phyloP scores from a whole-genome alignment of 2,797 vertebrate species.

The Danio aesculapii region DNA sequence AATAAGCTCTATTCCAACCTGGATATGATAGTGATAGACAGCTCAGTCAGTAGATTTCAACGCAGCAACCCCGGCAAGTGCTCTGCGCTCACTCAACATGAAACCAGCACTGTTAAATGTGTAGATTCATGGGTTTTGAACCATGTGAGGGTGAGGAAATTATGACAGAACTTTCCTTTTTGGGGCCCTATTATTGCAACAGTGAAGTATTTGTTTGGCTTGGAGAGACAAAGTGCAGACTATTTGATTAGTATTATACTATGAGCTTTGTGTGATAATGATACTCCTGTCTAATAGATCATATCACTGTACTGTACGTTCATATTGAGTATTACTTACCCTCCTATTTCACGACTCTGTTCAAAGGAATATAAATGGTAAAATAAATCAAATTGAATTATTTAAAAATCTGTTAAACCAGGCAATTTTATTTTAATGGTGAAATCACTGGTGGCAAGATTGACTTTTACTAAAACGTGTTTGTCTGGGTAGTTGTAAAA shows the following conservation, averaged over 20 bases:
- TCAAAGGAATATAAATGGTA: neutral
- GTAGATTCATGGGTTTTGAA: neutral
- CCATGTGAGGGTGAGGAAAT: neutral
- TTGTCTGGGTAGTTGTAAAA: neutral
- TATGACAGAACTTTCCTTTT: conserved; percentile 9
- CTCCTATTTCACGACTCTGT: neutral
- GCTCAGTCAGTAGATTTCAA: neutral
- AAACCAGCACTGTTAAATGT: neutral
- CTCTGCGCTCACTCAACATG: neutral
- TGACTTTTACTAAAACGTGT: neutral
- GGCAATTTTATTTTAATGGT: neutral
- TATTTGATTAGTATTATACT: conserved; percentile 17
- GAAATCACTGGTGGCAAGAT: neutral
- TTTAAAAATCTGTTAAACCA: too few species aligned
- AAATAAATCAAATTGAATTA: neutral
- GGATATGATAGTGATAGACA: conserved; percentile 26
- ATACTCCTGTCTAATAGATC: conserved; percentile 2
- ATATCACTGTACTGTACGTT: neutral
- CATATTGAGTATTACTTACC: neutral
- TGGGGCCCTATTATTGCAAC: conserved; percentile 18
- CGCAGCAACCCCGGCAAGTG: neutral
- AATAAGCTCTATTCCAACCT: conserved; percentile 10
- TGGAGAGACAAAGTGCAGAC: conserved; percentile 18
- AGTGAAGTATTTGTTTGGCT: conserved; percentile 40
- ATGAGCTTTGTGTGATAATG: conserved; percentile 24